Evolutionary conservation across 2,113 vertebrate species (phyloP), one percentile per base, ranked within the genome.

Genomic region (Pantherophis guttatus): DNA sequence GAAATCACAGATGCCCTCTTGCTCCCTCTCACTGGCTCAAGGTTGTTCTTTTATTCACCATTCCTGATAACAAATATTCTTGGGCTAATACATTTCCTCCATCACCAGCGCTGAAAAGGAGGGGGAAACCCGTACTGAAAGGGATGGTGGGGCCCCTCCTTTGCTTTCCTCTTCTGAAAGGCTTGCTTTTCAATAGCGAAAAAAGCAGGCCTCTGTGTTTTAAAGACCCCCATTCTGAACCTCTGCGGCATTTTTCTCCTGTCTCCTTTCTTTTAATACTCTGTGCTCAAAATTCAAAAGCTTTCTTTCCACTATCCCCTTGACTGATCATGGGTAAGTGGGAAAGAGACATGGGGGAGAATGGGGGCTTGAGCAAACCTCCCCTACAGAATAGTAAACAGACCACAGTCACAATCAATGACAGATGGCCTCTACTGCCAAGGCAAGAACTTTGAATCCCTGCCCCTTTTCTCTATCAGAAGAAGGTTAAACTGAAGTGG

Each of bases 261-360:
- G 59, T 6, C 89, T 93, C 95, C 48, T 26, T 44, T 48, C 33
- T 93, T 93, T 93, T 93, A 33, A 5, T 24, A 85, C 75, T 5
- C 33, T 94, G 1, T 92, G 50, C 87, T 94, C 93, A 92, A 94
- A 97, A 97, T 95, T 75, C 86, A 95, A 94, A 95, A 62, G 91
- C 91, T 94, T 70, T 19, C 62, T 95, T 93, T 94, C 24, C 95
- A 85, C 93, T 97, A 50, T 97, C 39, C 95, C 24, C 44, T 95
- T 96, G 91, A 94, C 52, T 93, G 92, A 96, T 88, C 57, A 95
- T 92, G 96, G 93, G 75, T 24, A 57, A 94, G 88, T 91, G 91
- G 3, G 0, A 59, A 95, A 29, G 33, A 92, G 55, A 59, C 94
- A 95, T 91, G 75, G 33, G 55, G 55, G 50, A 90, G 81, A 11